These are phyloP conservation scores for Ahaetulla prasina DNA, from an alignment of 2,113 vertebrate species.

Conservation along the genomic window DNA sequence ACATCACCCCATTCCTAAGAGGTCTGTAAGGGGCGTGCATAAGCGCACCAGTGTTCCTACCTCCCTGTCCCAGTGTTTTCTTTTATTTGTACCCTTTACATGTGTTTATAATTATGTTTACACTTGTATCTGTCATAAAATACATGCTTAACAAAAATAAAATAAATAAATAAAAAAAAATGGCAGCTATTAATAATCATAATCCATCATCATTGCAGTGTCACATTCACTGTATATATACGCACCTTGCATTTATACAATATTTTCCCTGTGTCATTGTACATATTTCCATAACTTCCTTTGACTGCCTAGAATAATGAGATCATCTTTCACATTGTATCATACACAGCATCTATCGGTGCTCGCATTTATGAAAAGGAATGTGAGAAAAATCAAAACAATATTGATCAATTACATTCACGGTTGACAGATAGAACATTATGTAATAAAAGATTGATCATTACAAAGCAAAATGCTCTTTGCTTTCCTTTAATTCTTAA, in stretches of 20 bases:
- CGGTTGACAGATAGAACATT: constrained; percentile 21
- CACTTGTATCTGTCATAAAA: too few relatives aligned
- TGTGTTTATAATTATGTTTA: too few relatives aligned
- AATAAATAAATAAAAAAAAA: too few relatives aligned
- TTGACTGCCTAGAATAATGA: background rate
- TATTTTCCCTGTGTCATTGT: background rate
- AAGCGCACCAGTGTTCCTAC: too few relatives aligned
- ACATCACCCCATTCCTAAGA: too few relatives aligned
- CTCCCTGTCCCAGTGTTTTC: too few relatives aligned
- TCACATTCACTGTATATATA: background rate
- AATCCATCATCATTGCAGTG: background rate
- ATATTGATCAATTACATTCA: constrained; percentile 44
- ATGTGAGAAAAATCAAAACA: constrained; percentile 11
- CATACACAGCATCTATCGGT: background rate
- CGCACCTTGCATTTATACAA: background rate
- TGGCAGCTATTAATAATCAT: background rate
- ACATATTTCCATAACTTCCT: background rate
- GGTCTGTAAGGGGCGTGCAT: too few relatives aligned
- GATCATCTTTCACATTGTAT: background rate
- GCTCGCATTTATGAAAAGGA: constrained; percentile 33
- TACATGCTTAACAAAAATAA: too few relatives aligned
- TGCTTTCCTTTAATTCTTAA: constrained; percentile 38
- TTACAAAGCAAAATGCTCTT: constrained; percentile 38
- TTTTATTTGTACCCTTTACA: too few relatives aligned
- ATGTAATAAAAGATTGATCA: constrained; percentile 49